Evolutionary conservation across 2,113 vertebrate genomes (phyloP), one percentile per base, ranked within the genome.

Genomic region (Zosterops japonicus): DNA sequence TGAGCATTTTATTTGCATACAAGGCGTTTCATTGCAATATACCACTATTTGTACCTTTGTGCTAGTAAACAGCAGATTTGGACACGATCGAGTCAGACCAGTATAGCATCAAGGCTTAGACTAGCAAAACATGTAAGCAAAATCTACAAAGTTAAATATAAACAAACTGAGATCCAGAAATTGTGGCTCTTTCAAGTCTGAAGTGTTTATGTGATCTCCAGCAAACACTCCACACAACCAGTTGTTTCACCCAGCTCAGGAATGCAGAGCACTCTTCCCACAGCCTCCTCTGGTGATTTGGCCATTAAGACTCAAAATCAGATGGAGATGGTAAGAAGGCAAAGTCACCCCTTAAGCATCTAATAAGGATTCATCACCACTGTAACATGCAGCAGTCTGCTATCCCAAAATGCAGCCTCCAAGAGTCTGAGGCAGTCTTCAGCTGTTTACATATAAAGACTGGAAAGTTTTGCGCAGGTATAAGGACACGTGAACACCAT

Each of bases 201-300:
- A 59, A 89, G 65, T 68, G 83, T 84, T 95, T 87, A 33, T 52
- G 64, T 49, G 83, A 95, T 92, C 68, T 71, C 77, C 64, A 56
- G 78, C 47, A 56, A 90, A 83, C 9, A 15, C 71, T 90, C 59
- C 61, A 55, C 47, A 24, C 41, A 84, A 89, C 78, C 72, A 77
- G 89, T 92, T 83, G 81, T 94, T 95, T 96, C 94, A 90, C 87
- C 52, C 87, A 52, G 33, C 52, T 72, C 39, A 74, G 83, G 88
- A 93, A 95, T 90, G 92, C 78, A 9, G 41, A 9, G 41, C 0
- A 0, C 42, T 74, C 61, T 94, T 93, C 87, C 92, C 76, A 81
- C 68, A 94, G 85, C 76, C 89, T 9, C 8, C 52, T 71, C 49
- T 4, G 5, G 21, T 33, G 68, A 84, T 81, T 89, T 79, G 42